phyloP scores from a whole-genome alignment of 2,888 invertebrate genomes.

The Lasioglossum figueresi region DNA sequence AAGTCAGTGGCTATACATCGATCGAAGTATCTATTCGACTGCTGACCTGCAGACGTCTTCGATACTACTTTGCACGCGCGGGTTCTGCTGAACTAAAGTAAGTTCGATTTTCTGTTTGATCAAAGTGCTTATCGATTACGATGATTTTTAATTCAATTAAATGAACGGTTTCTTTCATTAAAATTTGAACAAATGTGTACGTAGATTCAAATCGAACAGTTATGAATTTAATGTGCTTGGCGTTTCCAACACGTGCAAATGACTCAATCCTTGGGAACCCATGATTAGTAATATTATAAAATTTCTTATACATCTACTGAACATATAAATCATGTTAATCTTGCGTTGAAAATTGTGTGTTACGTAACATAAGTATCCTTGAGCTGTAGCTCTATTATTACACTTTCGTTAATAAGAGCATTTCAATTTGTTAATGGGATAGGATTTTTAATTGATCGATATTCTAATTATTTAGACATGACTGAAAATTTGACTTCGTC shows the following conservation, averaged over 20 bases:
- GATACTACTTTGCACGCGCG: constrained; percentile 57
- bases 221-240: constrained; percentile 22
- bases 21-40: constrained; percentile 72
- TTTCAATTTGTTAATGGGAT: constrained; percentile 18
- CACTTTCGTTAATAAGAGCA: constrained; percentile 28
- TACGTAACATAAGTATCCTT: constrained; percentile 73
- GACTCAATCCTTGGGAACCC: constrained; percentile 28
- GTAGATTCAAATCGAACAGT: neutral
- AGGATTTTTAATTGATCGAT: neutral
- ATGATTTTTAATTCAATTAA: neutral
- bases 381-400: constrained; percentile 73
- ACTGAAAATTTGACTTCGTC: neutral
- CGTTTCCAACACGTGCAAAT: constrained; percentile 51
- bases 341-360: constrained; percentile 51
- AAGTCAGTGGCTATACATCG: constrained; percentile 67
- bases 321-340: constrained; percentile 10
- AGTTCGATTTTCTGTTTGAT: constrained; percentile 57
- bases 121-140: constrained; percentile 5
- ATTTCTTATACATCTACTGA: neutral
- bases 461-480: neutral
- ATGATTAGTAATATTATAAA: neutral
- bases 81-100: constrained; percentile 61
- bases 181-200: neutral
- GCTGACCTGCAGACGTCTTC: constrained; percentile 66
- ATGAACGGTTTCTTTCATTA: neutral